Evolutionary conservation across 2,888 invertebrate species (phyloP).

Genomic region (Hololepta plana): DNA sequence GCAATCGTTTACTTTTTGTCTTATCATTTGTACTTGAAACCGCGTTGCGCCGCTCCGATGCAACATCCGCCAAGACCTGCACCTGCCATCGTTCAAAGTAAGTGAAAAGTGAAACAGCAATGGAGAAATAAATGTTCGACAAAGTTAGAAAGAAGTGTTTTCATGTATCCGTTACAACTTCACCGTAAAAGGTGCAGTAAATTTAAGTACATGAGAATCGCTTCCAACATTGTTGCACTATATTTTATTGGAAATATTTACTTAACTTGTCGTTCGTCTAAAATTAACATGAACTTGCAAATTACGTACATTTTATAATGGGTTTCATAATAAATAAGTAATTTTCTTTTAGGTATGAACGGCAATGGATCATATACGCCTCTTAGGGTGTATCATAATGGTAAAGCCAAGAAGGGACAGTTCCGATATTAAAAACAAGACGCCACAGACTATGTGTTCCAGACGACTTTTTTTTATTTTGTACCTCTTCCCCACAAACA

Average conservation of each 20-base stretch:
- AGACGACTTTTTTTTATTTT: background rate
- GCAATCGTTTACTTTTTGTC: constrained; percentile 50
- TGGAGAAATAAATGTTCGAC: constrained; percentile 1
- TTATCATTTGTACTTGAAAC: constrained; percentile 58
- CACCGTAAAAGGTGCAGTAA: no score
- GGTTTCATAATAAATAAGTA: no score
- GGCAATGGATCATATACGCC: constrained; percentile 57
- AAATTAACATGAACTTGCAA: no score
- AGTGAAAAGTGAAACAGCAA: constrained; percentile 9
- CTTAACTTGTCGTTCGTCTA: no score
- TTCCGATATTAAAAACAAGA: constrained; percentile 47
- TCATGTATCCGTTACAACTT: no score
- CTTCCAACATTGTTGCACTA: no score
- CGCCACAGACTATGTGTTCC: constrained; percentile 1
- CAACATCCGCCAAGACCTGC: constrained; percentile 42
- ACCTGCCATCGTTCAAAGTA: constrained; percentile 46
- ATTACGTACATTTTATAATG: no score
- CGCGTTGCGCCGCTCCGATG: constrained; percentile 44
- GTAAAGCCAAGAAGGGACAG: constrained; percentile 61
- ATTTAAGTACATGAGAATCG: no score
- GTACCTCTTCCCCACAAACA: no score
- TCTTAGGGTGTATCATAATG: constrained; percentile 64
- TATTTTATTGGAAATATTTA: no score
- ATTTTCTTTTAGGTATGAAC: constrained; percentile 37
- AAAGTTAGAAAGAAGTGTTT: no score